A percentile compares a stretch with the other conserved stretches of the same genome.
phyloP scores from a whole-genome alignment of 2,113 vertebrate species.

The Rhinolophus sinicus region DNA sequence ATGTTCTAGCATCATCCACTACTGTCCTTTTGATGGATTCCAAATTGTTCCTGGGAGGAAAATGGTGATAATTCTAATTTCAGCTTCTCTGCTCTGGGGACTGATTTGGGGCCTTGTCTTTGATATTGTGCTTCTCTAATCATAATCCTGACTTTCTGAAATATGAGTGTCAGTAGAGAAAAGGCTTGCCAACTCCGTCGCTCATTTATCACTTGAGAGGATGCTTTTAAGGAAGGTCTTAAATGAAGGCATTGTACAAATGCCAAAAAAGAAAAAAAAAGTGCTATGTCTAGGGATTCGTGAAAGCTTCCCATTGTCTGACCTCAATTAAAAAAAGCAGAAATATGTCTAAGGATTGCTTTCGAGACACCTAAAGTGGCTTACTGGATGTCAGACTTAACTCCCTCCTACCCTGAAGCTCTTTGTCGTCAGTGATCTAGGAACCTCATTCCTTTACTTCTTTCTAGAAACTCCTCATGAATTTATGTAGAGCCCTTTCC shows the following conservation, averaged over 20 bases:
- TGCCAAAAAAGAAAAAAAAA: constrained; percentile 27
- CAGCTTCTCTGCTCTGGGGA: constrained; percentile 54
- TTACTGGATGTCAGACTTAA: neutral
- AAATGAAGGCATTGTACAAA: constrained; percentile 68
- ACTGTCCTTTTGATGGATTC: constrained; percentile 62
- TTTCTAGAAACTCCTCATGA: neutral
- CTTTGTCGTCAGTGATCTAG: neutral
- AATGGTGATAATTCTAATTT: constrained; percentile 73
- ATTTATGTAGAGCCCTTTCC: neutral
- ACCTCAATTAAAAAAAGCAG: constrained; percentile 41
- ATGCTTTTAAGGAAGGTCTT: constrained; percentile 69
- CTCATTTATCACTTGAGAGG: constrained; percentile 64
- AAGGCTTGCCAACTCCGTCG: neutral
- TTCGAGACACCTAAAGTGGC: neutral
- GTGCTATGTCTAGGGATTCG: neutral
- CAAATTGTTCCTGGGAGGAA: constrained; percentile 61
- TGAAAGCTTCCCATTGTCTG: constrained; percentile 57
- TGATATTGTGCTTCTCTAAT: constrained; percentile 65
- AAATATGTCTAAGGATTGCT: constrained; percentile 27
- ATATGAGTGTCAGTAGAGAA: constrained; percentile 33
- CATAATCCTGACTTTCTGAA: constrained; percentile 75
- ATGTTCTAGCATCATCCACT: constrained; percentile 31
- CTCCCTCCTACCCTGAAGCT: neutral
- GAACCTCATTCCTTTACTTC: constrained; percentile 35
- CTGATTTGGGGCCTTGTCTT: constrained; percentile 49